Evolutionary conservation across 2,888 invertebrate species (phyloP).

Genomic region (Agrochola circellaris): DNA sequence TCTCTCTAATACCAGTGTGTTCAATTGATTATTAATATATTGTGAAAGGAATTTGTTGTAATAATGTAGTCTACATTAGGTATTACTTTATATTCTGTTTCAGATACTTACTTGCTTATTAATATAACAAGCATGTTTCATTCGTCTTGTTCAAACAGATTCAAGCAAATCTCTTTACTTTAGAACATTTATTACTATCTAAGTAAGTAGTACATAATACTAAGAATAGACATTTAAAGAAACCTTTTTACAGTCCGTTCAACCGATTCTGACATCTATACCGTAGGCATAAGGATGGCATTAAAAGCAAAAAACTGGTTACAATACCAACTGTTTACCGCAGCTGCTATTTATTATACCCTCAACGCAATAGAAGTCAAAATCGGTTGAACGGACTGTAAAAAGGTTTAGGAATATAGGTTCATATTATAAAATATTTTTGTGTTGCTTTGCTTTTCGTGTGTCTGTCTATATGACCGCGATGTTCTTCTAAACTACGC

Average conservation of each 20-base stretch:
- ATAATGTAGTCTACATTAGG: slow-evolving; percentile 23
- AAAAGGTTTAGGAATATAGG: no score
- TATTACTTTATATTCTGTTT: slow-evolving; percentile 37
- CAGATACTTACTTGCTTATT: neutral
- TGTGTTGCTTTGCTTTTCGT: no score
- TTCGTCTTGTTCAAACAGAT: neutral
- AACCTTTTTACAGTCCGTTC: no score
- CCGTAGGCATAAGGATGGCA: no score
- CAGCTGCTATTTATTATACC: no score
- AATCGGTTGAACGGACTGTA: no score
- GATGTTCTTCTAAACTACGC: neutral
- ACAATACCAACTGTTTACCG: no score
- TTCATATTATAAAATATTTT: neutral
- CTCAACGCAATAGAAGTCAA: no score
- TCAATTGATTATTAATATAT: slow-evolving; percentile 23
- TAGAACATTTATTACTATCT: neutral
- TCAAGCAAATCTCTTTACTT: neutral
- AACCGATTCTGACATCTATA: no score
- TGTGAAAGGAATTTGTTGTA: slow-evolving; percentile 10
- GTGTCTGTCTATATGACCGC: neutral
- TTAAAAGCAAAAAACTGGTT: no score
- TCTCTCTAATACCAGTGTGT: neutral
- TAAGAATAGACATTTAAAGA: no score
- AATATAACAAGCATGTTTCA: slow-evolving; percentile 2
- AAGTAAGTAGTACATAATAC: no score